phyloP scores from a whole-genome alignment of 2,888 invertebrate species.

The Cantharis rufa region DNA sequence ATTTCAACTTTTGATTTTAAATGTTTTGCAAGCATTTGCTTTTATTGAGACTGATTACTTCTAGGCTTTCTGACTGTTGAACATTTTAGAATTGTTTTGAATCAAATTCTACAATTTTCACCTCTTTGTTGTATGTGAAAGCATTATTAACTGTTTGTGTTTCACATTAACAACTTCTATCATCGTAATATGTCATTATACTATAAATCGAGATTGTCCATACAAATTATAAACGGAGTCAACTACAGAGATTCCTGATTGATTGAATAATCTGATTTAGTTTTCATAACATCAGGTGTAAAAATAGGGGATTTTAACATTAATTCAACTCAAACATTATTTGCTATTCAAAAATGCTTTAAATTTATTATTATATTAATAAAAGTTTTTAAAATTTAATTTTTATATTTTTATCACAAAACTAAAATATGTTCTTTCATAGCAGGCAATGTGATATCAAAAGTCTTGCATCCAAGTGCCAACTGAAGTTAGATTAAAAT shows the following conservation, averaged over 20 bases:
- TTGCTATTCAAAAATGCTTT: too few relatives aligned
- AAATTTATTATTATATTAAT: too few relatives aligned
- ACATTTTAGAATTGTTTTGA: not conserved
- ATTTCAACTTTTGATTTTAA: not conserved
- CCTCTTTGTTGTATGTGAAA: not conserved
- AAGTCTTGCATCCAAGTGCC: too few relatives aligned
- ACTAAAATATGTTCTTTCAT: too few relatives aligned
- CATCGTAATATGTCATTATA: not conserved
- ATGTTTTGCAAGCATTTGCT: not conserved
- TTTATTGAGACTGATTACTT: not conserved
- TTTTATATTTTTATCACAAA: too few relatives aligned
- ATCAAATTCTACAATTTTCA: not conserved
- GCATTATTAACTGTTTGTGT: not conserved
- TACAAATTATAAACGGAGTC: not conserved
- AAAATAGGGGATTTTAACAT: not conserved
- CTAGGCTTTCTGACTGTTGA: not conserved
- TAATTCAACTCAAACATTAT: not conserved
- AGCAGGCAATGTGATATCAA: too few relatives aligned
- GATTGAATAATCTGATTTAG: not conserved
- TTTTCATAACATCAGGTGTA: not conserved
- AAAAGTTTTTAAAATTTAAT: too few relatives aligned
- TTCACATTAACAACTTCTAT: not conserved
- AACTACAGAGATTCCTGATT: not conserved
- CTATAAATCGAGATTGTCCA: not conserved
- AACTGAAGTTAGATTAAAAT: too few relatives aligned